Conservation (phyloP, 2,113 vertebrate species). For the Microcebus tavaratra region DNA sequence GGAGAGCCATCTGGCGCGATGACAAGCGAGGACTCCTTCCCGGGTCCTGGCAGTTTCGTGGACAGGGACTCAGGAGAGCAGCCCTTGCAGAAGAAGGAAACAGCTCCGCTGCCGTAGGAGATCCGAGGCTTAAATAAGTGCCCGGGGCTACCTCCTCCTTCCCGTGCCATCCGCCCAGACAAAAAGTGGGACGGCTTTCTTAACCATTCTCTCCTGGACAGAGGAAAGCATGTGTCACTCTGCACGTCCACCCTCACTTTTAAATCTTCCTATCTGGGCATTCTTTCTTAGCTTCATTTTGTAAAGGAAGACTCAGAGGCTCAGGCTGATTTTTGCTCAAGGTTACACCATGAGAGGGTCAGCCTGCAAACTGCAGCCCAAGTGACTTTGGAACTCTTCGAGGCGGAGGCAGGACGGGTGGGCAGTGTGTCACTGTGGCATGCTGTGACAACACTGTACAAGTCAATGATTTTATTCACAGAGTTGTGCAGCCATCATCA, state of each 20-base stretch:
- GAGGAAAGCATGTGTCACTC: accelerated
- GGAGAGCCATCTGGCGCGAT: neutral
- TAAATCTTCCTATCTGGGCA: neutral
- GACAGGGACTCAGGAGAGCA: neutral
- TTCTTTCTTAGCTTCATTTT: neutral
- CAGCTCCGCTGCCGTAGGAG: neutral
- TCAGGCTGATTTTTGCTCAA: neutral
- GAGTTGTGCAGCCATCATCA: neutral
- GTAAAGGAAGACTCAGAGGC: neutral
- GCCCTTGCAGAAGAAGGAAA: no score
- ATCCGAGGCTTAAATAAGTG: neutral
- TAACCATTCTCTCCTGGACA: neutral
- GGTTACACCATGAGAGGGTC: neutral
- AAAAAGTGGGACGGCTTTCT: neutral
- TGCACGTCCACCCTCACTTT: accelerated
- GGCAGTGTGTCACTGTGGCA: neutral
- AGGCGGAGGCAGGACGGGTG: accelerated
- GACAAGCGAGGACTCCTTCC: no score
- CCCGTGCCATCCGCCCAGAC: no score
- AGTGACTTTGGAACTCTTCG: neutral
- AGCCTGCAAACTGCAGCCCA: accelerated
- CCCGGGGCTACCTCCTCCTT: accelerated
- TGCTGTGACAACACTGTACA: neutral
- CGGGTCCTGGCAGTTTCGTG: neutral
- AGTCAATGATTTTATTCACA: neutral